Conservation (phyloP, 35 echinoderm and acorn worm species). For the Apostichopus japonicus region DNA sequence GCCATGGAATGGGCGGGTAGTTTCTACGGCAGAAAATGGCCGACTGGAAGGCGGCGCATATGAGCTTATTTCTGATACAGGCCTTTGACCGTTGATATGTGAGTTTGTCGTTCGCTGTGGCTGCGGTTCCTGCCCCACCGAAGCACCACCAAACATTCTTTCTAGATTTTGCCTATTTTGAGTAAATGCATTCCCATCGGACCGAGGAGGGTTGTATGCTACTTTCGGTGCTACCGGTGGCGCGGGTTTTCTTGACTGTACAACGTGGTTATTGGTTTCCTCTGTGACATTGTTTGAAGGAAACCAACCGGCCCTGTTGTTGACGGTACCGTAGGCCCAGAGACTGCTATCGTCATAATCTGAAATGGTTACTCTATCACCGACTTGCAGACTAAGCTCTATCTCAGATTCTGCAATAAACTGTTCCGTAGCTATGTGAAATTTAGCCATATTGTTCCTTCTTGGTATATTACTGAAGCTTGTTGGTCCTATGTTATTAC, state of each 20-base stretch:
- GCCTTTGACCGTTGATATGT: not conserved
- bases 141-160: not conserved
- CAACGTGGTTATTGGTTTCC: not conserved
- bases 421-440: not conserved
- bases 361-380: not conserved
- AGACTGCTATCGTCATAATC: not conserved
- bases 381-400: conserved; percentile 1
- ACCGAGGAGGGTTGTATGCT: not conserved
- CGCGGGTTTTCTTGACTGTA: not conserved
- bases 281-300: not conserved
- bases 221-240: not conserved
- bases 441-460: not conserved
- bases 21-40: not conserved
- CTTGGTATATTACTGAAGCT: too few species aligned
- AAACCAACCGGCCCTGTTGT: not conserved
- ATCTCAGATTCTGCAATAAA: not conserved
- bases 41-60: not conserved
- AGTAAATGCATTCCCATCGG: not conserved
- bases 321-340: conserved; percentile 12
- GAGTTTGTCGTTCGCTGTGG: too few species aligned
- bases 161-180: not conserved
- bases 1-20: not conserved
- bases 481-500: too few species aligned
- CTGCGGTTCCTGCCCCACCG: too few species aligned
- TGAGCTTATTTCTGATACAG: not conserved